Evolutionary conservation across 2,888 invertebrate species (phyloP), one percentile per base, ranked within the genome.

Genomic region (Notodonta ziczac): DNA sequence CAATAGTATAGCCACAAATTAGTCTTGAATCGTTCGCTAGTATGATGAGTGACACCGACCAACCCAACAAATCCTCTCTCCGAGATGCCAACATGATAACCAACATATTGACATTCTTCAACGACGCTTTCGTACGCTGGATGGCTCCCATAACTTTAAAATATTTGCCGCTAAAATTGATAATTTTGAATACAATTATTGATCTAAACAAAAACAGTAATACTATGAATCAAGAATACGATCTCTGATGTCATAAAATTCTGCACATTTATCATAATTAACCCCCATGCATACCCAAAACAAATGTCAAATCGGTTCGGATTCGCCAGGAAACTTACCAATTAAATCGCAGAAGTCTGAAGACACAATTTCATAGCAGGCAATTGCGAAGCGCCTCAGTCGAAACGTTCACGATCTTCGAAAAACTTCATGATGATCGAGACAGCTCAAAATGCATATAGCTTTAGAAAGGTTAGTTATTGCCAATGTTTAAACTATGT

Each of bases 301-400:
- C 80, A 71, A 75, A 71, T 76, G 79, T n/a, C 69, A 80, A 78
- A 78, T 75, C 24, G 24, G 24, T 75, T 78, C 80, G 76, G 73
- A 69, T 75, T 78, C 84, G 78, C 70, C 67, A 71, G 68, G 73
- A 72, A 81, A 88, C 88, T 88, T 87, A 88, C 88, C 88, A 80
- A 76, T 70, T 50, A 62, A 67, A 59, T 72, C 61, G 74, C 69
- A 67, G 73, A 72, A 73, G 61, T 58, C 66, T 69, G 75, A 75
- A 68, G 74, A 70, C 63, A 63, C 61, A 35, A 62, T 66, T 69
- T 69, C 66, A 68, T 69, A 74, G 68, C 10, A 12, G 39, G 9
- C 61, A 63, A 74, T 60, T 67, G 58, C 69, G 66, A 76, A 66
- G 74, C 72, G 70, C 71, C 76, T 70, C 72, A 73, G 66, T 77